phyloP scores from a whole-genome alignment of 2,113 vertebrate genomes.

The Tympanuchus pallidicinctus region DNA sequence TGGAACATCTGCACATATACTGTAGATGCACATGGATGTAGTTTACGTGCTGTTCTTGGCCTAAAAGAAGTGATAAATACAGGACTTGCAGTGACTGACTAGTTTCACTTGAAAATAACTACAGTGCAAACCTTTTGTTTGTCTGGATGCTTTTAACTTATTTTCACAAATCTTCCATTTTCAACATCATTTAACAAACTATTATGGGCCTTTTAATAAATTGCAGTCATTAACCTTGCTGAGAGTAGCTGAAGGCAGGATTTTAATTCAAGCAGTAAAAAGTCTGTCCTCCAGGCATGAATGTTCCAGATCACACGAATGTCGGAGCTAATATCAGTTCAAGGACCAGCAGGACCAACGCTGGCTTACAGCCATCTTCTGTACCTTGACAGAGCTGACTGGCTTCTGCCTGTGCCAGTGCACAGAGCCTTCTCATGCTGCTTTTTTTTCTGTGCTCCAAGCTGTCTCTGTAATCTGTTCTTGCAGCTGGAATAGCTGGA shows the following conservation, averaged over 20 bases:
- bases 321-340: conserved; percentile 1
- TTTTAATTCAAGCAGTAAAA: conserved; percentile 20
- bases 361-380: conserved; percentile 24
- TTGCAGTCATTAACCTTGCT: conserved; percentile 42
- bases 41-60: background rate
- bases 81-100: background rate
- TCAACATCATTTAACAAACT: conserved; percentile 53
- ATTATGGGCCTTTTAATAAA: conserved; percentile 50
- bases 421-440: background rate
- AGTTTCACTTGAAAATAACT: background rate
- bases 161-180: conserved; percentile 4
- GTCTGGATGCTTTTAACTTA: background rate
- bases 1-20: background rate
- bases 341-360: background rate
- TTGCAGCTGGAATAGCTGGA: background rate
- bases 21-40: background rate
- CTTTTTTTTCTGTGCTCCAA: background rate
- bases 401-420: background rate
- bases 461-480: background rate
- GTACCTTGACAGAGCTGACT: background rate
- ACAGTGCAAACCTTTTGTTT: background rate
- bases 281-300: conserved; percentile 36
- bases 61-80: background rate
- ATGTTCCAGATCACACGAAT: conserved; percentile 6
- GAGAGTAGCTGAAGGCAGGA: background rate